Percentiles rank a stretch among this genome's conserved stretches.
phyloP scores from a whole-genome alignment of 1,140 invertebrate species.

The Eulimnadia texana region DNA sequence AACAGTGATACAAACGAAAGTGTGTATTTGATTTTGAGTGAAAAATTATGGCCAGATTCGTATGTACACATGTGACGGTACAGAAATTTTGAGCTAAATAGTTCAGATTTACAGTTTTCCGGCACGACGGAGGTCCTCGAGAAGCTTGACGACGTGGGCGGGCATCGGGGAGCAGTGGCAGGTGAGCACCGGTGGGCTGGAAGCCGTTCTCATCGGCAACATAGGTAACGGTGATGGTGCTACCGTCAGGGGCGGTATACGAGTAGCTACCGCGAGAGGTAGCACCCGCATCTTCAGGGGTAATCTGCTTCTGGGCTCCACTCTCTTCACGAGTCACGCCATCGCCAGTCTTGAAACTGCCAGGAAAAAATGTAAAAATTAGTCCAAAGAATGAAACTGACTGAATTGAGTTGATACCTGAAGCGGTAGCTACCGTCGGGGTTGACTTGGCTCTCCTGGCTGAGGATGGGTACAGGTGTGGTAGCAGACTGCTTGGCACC shows the following conservation, averaged over 20 bases:
- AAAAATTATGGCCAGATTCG: no score
- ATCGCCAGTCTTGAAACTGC: constrained; percentile 67
- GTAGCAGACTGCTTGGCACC: constrained; percentile 17
- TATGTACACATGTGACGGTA: no score
- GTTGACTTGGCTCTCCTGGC: constrained; percentile 10
- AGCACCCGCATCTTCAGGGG: constrained; percentile 43
- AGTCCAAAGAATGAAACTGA: background rate
- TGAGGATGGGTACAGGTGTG: constrained; percentile 18
- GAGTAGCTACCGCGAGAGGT: constrained; percentile 61
- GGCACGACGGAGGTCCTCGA: constrained; percentile 5
- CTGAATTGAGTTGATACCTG: constrained; percentile 1
- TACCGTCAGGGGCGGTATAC: constrained; percentile 47
- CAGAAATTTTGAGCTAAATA: no score
- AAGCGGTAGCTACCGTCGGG: constrained; percentile 12
- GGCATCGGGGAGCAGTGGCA: constrained; percentile 75
- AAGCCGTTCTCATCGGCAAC: constrained; percentile 71
- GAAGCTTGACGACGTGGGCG: constrained; percentile 22
- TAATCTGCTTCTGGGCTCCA: constrained; percentile 57
- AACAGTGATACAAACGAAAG: no score
- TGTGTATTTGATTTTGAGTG: no score
- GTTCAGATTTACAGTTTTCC: constrained; percentile 11
- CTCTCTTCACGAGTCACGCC: constrained; percentile 59
- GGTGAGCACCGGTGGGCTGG: constrained; percentile 60
- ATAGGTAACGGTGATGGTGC: constrained; percentile 50
- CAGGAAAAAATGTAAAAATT: background rate